Conservation (phyloP, 2,888 invertebrate species). For the Eudasyphora cyanicolor region DNA sequence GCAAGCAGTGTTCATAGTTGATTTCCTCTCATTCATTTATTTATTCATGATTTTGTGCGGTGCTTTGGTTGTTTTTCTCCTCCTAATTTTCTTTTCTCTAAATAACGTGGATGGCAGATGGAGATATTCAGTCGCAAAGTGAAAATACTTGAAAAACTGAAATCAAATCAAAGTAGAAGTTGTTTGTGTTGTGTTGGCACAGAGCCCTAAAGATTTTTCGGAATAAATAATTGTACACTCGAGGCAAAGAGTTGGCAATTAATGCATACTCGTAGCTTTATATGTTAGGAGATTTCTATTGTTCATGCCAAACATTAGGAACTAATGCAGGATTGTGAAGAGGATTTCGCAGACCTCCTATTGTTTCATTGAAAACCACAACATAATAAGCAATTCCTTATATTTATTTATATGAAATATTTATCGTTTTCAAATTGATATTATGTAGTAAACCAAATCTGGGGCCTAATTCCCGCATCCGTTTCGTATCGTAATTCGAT, state of each 20-base stretch:
- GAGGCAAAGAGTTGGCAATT: not conserved
- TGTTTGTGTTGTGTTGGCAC: slow-evolving; percentile 51
- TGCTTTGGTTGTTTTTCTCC: slow-evolving; percentile 9
- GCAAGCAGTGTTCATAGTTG: slow-evolving; percentile 17
- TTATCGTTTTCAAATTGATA: too few relatives aligned
- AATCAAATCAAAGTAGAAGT: slow-evolving; percentile 35
- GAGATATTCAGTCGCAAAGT: slow-evolving; percentile 41
- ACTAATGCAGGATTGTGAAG: not conserved
- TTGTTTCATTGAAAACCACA: too few relatives aligned
- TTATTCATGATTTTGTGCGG: slow-evolving; percentile 48
- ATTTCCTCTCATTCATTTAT: slow-evolving; percentile 43
- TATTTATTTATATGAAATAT: too few relatives aligned
- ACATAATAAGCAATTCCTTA: too few relatives aligned
- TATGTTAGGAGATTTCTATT: too few relatives aligned
- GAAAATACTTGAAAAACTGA: slow-evolving; percentile 57
- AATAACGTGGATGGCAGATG: slow-evolving; percentile 52
- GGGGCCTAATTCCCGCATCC: too few relatives aligned
- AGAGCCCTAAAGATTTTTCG: slow-evolving; percentile 55
- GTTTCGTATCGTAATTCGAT: too few relatives aligned
- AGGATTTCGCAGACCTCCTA: too few relatives aligned
- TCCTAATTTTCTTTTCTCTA: slow-evolving; percentile 41
- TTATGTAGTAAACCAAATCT: too few relatives aligned
- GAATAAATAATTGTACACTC: not conserved
- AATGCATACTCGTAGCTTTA: not conserved
- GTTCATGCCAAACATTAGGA: too few relatives aligned